Percentiles rank a stretch among this genome's conserved stretches.
phyloP scores from a whole-genome alignment of 2,888 invertebrate species.

The Stenurella melanura region DNA sequence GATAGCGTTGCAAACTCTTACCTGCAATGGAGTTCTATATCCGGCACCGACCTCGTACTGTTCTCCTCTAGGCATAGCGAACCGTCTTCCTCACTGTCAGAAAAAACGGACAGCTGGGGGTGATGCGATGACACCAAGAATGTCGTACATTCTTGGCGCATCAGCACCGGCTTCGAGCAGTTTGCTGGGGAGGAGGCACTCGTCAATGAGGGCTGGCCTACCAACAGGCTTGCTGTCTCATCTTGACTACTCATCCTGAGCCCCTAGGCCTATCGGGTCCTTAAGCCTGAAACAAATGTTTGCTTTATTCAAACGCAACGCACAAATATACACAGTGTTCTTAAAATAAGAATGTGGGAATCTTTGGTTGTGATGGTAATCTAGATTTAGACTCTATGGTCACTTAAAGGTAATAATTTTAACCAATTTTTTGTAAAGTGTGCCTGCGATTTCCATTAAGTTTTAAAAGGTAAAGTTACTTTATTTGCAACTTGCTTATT shows the following conservation, averaged over 20 bases:
- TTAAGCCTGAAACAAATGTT: conserved; percentile 50
- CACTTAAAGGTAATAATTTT: too few relatives aligned
- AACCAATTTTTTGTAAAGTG: too few relatives aligned
- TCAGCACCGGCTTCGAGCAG: conserved; percentile 85
- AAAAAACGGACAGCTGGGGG: conserved; percentile 82
- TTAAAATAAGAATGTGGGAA: too few relatives aligned
- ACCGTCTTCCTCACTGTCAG: conserved; percentile 87
- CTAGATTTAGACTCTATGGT: too few relatives aligned
- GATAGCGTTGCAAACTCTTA: conserved; percentile 52
- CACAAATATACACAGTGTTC: too few relatives aligned
- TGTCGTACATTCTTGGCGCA: conserved; percentile 91
- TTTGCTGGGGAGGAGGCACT: conserved; percentile 74
- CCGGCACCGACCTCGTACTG: conserved; percentile 86
- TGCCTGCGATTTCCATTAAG: too few relatives aligned
- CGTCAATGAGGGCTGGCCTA: conserved; percentile 78
- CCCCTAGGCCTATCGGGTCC: conserved; percentile 55
- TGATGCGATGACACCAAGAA: conserved; percentile 81
- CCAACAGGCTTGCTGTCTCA: conserved; percentile 87
- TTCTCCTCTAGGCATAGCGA: conserved; percentile 80
- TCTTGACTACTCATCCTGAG: conserved; percentile 80
- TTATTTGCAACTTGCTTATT: too few relatives aligned
- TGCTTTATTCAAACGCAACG: neutral
- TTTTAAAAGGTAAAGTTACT: too few relatives aligned
- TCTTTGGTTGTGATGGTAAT: too few relatives aligned
- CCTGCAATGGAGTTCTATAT: conserved; percentile 86